Conservation (phyloP, 2,797 vertebrate genomes). For the Enteromius fasciolatus region DNA sequence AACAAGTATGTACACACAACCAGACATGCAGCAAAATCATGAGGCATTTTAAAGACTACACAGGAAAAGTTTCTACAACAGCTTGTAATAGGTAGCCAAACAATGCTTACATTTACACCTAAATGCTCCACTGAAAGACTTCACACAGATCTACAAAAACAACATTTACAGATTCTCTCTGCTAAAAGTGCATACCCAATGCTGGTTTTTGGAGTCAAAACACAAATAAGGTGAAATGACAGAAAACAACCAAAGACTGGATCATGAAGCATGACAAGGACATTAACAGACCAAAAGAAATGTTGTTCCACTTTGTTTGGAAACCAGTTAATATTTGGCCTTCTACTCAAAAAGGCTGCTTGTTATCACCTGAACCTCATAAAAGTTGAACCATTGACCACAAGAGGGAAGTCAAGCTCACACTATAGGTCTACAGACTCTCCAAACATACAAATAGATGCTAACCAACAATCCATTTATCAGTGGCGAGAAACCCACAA, state of each 20-base stretch:
- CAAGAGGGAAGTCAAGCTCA: constrained; percentile 45
- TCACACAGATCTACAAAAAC: constrained; percentile 22
- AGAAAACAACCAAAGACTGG: background rate
- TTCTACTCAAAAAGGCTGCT: background rate
- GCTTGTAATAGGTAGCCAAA: constrained; percentile 16
- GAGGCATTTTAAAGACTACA: constrained; percentile 1
- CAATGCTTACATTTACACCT: background rate
- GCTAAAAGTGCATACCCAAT: constrained; percentile 30
- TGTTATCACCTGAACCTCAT: constrained; percentile 13
- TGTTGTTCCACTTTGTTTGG: background rate
- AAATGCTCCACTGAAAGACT: constrained; percentile 7
- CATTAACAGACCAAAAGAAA: background rate
- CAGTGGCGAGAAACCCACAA: background rate
- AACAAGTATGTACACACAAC: constrained; percentile 36
- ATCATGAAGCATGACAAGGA: background rate
- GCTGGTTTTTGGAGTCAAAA: background rate
- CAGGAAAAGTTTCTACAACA: constrained; percentile 6
- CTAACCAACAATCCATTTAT: constrained; percentile 19
- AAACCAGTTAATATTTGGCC: constrained; percentile 23
- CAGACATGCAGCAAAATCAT: constrained; percentile 13
- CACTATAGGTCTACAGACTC: background rate
- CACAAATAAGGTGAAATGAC: constrained; percentile 1
- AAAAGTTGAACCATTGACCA: constrained; percentile 3
- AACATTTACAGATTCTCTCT: constrained; percentile 22
- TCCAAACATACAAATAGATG: background rate